Evolutionary conservation across 2,113 vertebrate genomes (phyloP).

Genomic region (Mola mola): DNA sequence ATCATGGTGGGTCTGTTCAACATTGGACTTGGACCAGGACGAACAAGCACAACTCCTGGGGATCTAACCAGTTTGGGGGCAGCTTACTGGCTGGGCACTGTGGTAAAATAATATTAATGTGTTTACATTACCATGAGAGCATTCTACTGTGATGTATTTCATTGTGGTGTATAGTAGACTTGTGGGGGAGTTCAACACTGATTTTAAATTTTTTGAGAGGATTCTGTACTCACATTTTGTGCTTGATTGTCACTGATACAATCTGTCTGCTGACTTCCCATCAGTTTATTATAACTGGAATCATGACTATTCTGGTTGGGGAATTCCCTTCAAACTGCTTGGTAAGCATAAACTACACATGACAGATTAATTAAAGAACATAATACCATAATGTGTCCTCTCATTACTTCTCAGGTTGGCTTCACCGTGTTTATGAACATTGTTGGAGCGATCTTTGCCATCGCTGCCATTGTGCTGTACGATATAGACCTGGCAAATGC

Average conservation of each 20-base stretch:
- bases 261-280: constrained; percentile 12
- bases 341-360: constrained; percentile 40
- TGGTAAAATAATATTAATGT: constrained; percentile 47
- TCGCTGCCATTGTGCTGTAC: constrained; percentile 63
- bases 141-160: not conserved
- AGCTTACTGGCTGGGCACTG: constrained; percentile 66
- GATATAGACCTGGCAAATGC: constrained; percentile 25
- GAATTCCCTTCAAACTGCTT: constrained; percentile 56
- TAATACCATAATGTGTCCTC: not conserved
- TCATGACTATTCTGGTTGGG: constrained; percentile 62
- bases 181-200: no score
- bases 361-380: not conserved
- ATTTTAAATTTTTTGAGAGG: no score
- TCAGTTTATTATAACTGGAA: constrained; percentile 63
- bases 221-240: no score
- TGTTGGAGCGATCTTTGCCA: constrained; percentile 42
- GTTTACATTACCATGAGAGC: not conserved
- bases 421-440: constrained; percentile 60
- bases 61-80: constrained; percentile 24
- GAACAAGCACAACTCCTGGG: constrained; percentile 22
- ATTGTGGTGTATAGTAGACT: no score
- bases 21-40: constrained; percentile 60
- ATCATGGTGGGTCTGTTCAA: constrained; percentile 71
- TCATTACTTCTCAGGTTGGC: constrained; percentile 48
- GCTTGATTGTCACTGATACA: no score